Evolutionary conservation across 2,797 vertebrate species (phyloP).

Genomic region (Rousettus madagascariensis): DNA sequence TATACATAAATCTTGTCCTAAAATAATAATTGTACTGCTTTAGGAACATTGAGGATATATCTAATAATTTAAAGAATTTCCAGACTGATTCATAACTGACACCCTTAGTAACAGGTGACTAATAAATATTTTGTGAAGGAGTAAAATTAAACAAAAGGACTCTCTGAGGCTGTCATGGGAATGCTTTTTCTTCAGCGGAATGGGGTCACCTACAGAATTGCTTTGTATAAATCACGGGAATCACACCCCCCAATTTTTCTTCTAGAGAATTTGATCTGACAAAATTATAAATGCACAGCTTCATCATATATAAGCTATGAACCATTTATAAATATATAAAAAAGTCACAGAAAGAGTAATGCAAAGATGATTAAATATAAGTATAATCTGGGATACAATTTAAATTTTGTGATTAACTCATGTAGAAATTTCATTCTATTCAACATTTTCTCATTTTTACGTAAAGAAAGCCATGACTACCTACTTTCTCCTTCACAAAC

Average conservation of each 20-base stretch:
- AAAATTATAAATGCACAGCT: not conserved
- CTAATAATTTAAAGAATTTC: not conserved
- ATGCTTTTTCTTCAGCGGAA: not conserved
- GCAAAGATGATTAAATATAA: not conserved
- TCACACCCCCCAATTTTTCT: not conserved
- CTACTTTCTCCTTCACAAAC: not conserved
- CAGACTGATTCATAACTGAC: not conserved
- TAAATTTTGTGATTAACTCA: not conserved
- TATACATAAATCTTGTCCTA: not conserved
- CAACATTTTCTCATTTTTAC: not conserved
- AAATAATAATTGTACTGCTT: not conserved
- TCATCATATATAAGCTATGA: not conserved
- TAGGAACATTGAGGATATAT: not conserved
- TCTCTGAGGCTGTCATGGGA: not conserved
- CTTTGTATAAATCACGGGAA: not conserved
- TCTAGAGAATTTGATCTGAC: not conserved
- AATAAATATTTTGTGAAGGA: not conserved
- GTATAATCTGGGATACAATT: not conserved
- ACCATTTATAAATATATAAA: not conserved
- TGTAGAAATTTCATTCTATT: not conserved
- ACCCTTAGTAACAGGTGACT: not conserved
- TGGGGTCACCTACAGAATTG: not conserved
- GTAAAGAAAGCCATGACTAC: not conserved
- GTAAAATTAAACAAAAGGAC: not conserved
- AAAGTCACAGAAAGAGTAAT: not conserved